Percentiles rank a stretch among this genome's conserved stretches.
Conservation (phyloP, 2,113 vertebrate species). For the Thamnophis sirtalis region DNA sequence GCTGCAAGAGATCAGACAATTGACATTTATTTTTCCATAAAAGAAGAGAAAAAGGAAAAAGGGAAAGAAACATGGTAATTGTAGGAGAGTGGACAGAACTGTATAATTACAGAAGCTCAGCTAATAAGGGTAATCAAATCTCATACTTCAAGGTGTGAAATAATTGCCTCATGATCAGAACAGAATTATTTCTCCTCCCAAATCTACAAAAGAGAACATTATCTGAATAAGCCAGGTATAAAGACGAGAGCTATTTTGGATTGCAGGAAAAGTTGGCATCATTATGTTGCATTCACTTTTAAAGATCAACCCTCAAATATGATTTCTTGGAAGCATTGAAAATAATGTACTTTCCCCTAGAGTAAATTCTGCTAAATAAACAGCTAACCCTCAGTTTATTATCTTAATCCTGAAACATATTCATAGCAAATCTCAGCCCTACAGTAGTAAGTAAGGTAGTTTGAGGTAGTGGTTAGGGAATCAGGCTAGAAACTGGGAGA, state of each 20-base stretch:
- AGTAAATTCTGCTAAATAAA: not conserved
- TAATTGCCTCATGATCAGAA: slow-evolving; percentile 14
- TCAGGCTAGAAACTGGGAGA: not conserved
- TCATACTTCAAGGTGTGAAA: not conserved
- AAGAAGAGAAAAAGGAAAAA: not conserved
- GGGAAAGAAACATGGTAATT: not conserved
- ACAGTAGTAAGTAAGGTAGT: not conserved
- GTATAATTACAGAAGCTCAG: not conserved
- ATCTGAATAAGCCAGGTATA: not conserved
- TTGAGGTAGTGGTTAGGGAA: not conserved
- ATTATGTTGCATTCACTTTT: not conserved
- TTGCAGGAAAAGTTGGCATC: not conserved
- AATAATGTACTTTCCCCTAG: not conserved
- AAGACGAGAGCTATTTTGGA: not conserved
- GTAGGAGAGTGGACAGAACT: not conserved
- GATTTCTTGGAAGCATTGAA: not conserved
- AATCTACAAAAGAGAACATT: not conserved
- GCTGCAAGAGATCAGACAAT: not conserved
- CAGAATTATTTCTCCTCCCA: not conserved
- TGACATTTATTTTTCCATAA: not conserved
- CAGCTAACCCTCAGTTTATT: not conserved
- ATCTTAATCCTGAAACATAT: not conserved
- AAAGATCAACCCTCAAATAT: not conserved
- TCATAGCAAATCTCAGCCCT: not conserved
- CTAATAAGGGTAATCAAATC: not conserved